Conservation (phyloP, 2,888 invertebrate species). For the Drosophila kokeensis region DNA sequence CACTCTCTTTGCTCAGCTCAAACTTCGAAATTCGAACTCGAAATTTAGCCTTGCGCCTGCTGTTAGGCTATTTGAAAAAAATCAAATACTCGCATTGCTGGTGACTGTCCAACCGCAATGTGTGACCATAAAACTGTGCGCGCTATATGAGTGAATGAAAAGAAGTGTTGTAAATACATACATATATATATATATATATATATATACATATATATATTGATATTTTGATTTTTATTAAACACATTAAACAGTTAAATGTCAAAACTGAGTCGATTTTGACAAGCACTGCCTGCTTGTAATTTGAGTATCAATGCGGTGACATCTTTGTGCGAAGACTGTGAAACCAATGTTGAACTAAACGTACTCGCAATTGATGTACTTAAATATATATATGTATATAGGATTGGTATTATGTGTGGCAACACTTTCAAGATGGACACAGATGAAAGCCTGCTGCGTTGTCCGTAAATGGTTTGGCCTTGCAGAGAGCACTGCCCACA, state of each 20-base stretch:
- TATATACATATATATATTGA: background rate
- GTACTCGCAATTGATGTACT: background rate
- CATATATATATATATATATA: background rate
- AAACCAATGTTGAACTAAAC: background rate
- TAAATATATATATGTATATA: background rate
- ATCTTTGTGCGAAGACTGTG: background rate
- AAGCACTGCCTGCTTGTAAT: background rate
- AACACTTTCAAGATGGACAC: background rate
- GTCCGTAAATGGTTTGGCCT: background rate
- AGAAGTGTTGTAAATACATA: background rate
- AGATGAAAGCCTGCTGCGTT: background rate
- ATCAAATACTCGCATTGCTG: background rate
- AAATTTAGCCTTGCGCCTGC: constrained; percentile 36
- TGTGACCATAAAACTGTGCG: constrained; percentile 21
- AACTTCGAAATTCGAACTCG: background rate
- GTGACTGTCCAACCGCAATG: constrained; percentile 4
- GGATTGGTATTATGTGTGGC: background rate
- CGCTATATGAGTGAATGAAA: no score
- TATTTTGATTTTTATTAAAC: no score
- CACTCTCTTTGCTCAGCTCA: background rate
- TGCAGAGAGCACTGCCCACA: background rate
- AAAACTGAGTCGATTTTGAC: background rate
- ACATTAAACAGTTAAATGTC: no score
- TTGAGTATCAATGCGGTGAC: background rate
- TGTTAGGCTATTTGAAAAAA: constrained; percentile 48